Evolutionary conservation across 2,113 vertebrate genomes (phyloP), one percentile per base, ranked within the genome.

Genomic region (Arothron firmamentum): DNA sequence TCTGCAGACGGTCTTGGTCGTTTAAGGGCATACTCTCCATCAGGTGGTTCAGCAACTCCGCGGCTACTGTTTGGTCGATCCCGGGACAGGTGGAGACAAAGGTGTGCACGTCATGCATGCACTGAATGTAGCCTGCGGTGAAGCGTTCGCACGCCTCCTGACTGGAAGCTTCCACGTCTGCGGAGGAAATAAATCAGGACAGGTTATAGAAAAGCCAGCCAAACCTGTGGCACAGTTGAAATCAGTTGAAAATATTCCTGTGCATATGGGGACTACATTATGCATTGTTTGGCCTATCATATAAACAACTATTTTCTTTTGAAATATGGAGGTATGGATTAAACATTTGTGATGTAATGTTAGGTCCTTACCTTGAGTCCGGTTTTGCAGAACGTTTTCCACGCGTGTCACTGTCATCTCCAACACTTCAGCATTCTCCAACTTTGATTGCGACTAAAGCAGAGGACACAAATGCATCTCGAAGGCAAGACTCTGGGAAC

Each of bases 41-140:
- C 59, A 98, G 92, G 87, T 98, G 95, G 87, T 95, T 96, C 46
- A 98, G 81, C 56, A 98, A 91, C 86, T 96, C 92, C 0, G 94
- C 93, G 0, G 93, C 93, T 0, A 95, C 86, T 0, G 91, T 80
- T 5, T 93, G 90, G 14, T 98, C 95, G 15, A 97, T 93, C 15
- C 92, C 93, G 1, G 95, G 94, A 76, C 92, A 96, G 83, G 77
- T 90, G 80, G 94, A 98, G 76, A 98, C 92, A 74, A 98, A 98
- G 3, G 93, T 96, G 85, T 98, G 96, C 65, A 97, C 96, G 74
- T 98, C 95, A 17, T 98, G 95, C 96, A 98, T 97, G 74, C 95
- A 97, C 80, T 96, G 96, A 81, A 98, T 96, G 90, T 98, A 98
- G 2, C 95, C 96, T 1, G 96, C 95, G 0, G 95, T 92, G 45